Evolutionary conservation across 2,113 vertebrate species (phyloP), one percentile per base, ranked within the genome.

Genomic region (Synchiropus splendidus): DNA sequence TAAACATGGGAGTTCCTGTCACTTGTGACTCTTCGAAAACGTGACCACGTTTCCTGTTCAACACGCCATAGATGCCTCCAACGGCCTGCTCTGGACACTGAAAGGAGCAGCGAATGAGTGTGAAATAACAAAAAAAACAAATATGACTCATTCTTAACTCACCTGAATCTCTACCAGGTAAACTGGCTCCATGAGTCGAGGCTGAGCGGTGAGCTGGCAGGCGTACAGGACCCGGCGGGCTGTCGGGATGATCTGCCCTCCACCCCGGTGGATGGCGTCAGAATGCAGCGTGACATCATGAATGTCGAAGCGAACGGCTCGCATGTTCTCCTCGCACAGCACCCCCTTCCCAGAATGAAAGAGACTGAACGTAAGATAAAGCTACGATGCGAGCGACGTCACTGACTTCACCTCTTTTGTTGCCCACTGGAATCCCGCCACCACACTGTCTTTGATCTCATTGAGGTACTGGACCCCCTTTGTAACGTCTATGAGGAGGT

Each of bases 401-500:
- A n/a, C n/a, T 31, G 37, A 41, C 44, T 39, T 12, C 13, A 40
- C 93, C 90, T 97, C 94, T 69, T 95, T 98, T 0, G 89, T 88
- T 1, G 93, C 93, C 93, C 93, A 97, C 86, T 97, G 93, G 84
- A 97, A 98, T 11, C 92, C 92, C 0, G 94, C 94, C 59, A 96
- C 92, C 42, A 98, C 91, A 0, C 92, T 97, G 81, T 98, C 94
- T 87, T 96, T 98, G 79, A 97, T 97, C 79, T 98, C 94, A 0
- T 92, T 97, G 41, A 98, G 90, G 81, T 98, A 97, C 74, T 97
- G 92, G 62, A 98, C 93, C 0, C 93, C 92, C 74, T 98, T 98
- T 54, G 91, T 97, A 72, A 97, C 83, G n/a, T 98, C 92, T 0
- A 92, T 86, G 39, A 98, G 80, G 50, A 98, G 67, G 73, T 98